Conservation (phyloP, 2,888 invertebrate species). For the Brenthis ino region DNA sequence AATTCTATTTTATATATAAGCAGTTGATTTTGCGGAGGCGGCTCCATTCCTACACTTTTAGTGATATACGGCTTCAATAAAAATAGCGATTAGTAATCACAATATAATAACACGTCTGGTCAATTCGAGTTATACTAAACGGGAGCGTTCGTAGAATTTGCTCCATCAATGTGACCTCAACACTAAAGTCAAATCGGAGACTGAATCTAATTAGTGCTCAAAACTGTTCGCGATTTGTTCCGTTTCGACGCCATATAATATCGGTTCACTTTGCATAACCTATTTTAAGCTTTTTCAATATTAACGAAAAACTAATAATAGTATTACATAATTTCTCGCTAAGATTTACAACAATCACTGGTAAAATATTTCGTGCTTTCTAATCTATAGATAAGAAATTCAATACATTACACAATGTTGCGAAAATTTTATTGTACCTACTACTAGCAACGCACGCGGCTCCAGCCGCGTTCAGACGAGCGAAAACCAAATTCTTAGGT, state of each 20-base stretch:
- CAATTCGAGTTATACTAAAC: slow-evolving; percentile 50
- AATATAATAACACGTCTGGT: slow-evolving; percentile 65
- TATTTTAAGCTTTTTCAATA: neutral
- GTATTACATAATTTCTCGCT: no score
- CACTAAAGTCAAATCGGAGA: slow-evolving; percentile 47
- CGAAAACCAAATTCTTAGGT: no score
- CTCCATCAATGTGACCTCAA: slow-evolving; percentile 62
- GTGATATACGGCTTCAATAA: slow-evolving; percentile 41
- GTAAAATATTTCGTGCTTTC: neutral
- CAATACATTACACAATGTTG: neutral
- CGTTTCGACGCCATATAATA: slow-evolving; percentile 24
- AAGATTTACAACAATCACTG: no score
- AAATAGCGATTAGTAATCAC: slow-evolving; percentile 58
- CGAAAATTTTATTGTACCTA: no score
- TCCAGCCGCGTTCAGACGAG: no score
- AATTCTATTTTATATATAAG: neutral
- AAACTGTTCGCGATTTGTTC: slow-evolving; percentile 32
- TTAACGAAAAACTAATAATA: no score
- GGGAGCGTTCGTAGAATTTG: slow-evolving; percentile 63
- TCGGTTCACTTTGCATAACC: slow-evolving; percentile 16
- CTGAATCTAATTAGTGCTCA: slow-evolving; percentile 42
- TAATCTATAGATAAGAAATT: neutral
- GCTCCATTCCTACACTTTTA: slow-evolving; percentile 6
- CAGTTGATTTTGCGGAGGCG: neutral
- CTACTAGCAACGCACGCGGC: neutral